Conservation (phyloP, 2,113 vertebrate genomes). For the Sigmodon hispidus region DNA sequence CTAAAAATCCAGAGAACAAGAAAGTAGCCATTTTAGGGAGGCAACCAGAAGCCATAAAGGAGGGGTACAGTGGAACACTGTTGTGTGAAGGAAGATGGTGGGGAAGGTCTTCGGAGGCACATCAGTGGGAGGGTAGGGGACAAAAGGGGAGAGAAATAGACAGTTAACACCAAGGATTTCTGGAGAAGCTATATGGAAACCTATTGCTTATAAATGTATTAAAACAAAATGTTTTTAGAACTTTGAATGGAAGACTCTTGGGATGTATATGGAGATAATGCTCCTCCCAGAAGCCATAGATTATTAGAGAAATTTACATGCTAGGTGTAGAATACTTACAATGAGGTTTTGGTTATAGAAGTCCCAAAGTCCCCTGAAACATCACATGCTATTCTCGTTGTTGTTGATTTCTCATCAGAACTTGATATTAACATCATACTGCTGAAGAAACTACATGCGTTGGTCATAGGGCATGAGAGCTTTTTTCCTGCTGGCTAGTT, state of each 20-base stretch:
- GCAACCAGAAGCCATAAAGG: neutral
- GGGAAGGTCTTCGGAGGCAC: neutral
- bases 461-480: neutral
- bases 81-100: neutral
- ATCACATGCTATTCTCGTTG: neutral
- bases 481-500: neutral
- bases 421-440: no score
- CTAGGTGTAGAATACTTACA: neutral
- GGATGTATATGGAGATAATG: no score
- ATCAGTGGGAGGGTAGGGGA: neutral
- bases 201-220: no score
- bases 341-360: neutral
- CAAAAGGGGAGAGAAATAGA: neutral
- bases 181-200: no score
- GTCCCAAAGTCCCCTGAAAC: neutral
- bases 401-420: neutral
- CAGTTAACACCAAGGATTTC: no score
- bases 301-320: neutral
- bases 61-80: neutral
- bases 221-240: no score
- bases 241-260: no score
- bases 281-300: no score
- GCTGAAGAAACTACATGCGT: no score
- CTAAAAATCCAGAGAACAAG: neutral
- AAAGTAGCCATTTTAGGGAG: neutral